Evolutionary conservation across 2,888 invertebrate species (phyloP).

Genomic region (Neoascia interrupta): DNA sequence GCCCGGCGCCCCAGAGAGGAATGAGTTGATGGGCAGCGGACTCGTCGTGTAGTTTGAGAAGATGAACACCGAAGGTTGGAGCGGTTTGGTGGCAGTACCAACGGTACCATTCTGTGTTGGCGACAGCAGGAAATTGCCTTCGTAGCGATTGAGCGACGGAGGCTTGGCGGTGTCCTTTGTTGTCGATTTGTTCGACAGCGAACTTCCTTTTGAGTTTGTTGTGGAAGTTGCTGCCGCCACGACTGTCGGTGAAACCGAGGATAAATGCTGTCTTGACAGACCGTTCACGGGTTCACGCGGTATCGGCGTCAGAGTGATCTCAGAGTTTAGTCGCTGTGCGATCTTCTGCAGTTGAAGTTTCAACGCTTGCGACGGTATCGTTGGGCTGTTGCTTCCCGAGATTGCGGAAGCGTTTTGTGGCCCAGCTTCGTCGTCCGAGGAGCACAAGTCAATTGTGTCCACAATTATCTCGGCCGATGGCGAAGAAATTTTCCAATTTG

Average conservation of each 20-base stretch:
- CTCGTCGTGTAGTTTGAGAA: conserved; percentile 77
- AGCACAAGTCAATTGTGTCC: conserved; percentile 85
- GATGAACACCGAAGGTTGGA: conserved; percentile 78
- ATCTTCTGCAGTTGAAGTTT: conserved; percentile 40
- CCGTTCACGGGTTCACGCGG: conserved; percentile 53
- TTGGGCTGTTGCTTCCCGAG: background rate
- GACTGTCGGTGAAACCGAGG: conserved; percentile 17
- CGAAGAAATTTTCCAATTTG: conserved; percentile 78
- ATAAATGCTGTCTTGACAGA: conserved; percentile 9
- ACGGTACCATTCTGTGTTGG: conserved; percentile 56
- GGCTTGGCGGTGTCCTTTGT: conserved; percentile 10
- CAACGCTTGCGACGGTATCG: conserved; percentile 9
- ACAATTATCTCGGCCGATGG: conserved; percentile 79
- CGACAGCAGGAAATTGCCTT: conserved; percentile 70
- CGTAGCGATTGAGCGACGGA: conserved; percentile 39
- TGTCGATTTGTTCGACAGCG: background rate
- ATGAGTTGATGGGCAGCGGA: conserved; percentile 67
- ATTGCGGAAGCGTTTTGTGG: background rate
- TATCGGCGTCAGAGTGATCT: conserved; percentile 69
- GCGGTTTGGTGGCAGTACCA: conserved; percentile 73
- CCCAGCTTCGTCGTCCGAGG: conserved; percentile 83
- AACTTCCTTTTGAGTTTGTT: conserved; percentile 27
- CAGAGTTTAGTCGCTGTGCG: conserved; percentile 64
- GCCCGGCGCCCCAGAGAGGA: conserved; percentile 53
- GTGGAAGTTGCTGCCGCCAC: conserved; percentile 58